A percentile compares a stretch with the other conserved stretches of the same genome.
Conservation (phyloP, 2,888 invertebrate genomes). For the Polietes domitor region DNA sequence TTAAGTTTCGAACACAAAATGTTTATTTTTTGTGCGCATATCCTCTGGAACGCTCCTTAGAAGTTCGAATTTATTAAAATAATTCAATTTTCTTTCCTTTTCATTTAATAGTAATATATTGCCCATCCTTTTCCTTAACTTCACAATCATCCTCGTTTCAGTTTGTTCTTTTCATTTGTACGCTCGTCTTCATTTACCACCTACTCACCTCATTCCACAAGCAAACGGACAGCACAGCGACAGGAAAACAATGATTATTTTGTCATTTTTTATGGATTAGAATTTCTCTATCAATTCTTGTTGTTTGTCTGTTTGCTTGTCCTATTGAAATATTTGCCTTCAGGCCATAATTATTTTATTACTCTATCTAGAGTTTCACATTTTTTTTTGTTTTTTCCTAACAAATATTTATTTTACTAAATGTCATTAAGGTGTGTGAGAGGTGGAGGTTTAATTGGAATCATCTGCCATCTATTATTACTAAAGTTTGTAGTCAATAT, state of each 20-base stretch:
- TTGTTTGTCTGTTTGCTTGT: slow-evolving; percentile 47
- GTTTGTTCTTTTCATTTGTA: too few relatives aligned
- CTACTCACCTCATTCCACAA: neutral
- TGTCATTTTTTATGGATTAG: slow-evolving; percentile 33
- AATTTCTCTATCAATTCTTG: slow-evolving; percentile 17
- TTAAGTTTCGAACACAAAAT: too few relatives aligned
- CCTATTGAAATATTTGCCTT: slow-evolving; percentile 37
- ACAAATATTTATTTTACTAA: neutral
- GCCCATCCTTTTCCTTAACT: too few relatives aligned
- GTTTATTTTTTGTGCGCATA: too few relatives aligned
- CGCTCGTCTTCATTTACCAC: neutral
- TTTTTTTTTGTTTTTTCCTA: neutral
- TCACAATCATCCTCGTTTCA: neutral
- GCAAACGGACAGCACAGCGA: neutral
- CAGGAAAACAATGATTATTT: slow-evolving; percentile 54
- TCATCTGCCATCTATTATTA: too few relatives aligned
- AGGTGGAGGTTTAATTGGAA: too few relatives aligned
- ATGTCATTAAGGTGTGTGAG: too few relatives aligned
- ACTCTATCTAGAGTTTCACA: slow-evolving; percentile 8
- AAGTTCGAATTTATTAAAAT: too few relatives aligned
- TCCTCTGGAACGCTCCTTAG: too few relatives aligned
- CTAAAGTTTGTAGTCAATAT: neutral
- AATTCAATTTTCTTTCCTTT: too few relatives aligned
- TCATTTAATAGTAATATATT: too few relatives aligned
- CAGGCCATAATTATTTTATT: slow-evolving; percentile 39